These are phyloP conservation scores for Nematostella vectensis DNA, from an alignment of 92 coral and sea anemone species.

Conservation along the genomic window DNA sequence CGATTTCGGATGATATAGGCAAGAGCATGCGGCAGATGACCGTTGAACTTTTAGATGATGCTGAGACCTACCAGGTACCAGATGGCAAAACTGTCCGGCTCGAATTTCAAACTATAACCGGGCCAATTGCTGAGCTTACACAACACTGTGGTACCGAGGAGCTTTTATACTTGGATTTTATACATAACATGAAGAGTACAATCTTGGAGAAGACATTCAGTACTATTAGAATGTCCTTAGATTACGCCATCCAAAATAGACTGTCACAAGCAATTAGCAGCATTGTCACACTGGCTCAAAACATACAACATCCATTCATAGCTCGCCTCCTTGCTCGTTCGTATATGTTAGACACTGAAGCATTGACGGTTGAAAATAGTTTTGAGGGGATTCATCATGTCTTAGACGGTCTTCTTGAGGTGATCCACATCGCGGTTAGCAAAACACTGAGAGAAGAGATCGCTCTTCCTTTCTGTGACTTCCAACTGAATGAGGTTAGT, in stretches of 20 bases:
- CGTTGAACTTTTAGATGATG: slow-evolving; percentile 13
- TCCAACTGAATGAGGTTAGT: slow-evolving; percentile 20
- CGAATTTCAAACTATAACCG: slow-evolving; percentile 9
- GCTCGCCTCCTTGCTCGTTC: slow-evolving; percentile 14
- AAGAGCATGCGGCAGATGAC: slow-evolving; percentile 9
- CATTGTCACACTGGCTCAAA: slow-evolving; percentile 19
- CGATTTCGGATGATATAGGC: slow-evolving; percentile 8
- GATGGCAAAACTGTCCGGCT: slow-evolving; percentile 9
- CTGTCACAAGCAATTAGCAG: slow-evolving; percentile 22
- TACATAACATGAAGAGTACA: slow-evolving; percentile 24
- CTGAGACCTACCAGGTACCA: slow-evolving; percentile 10
- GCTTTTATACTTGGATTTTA: slow-evolving; percentile 27
- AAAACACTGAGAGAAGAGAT: slow-evolving; percentile 23
- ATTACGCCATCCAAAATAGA: slow-evolving; percentile 8
- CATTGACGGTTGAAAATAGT: slow-evolving; percentile 3
- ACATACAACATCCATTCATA: slow-evolving; percentile 9
- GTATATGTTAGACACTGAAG: slow-evolving; percentile 3
- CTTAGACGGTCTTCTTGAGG: slow-evolving; percentile 20
- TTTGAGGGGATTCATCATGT: slow-evolving; percentile 20
- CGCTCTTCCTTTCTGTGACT: slow-evolving; percentile 37
- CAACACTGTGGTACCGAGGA: slow-evolving; percentile 3
- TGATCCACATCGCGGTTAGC: slow-evolving; percentile 13
- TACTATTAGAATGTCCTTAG: slow-evolving; percentile 17
- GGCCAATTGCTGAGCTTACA: slow-evolving; percentile 1
- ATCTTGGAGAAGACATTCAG: slow-evolving; percentile 34